Percentiles rank a stretch among this genome's conserved stretches.
Evolutionary conservation across 2,888 invertebrate genomes (phyloP).

Genomic region (Sinotaia quadrata): DNA sequence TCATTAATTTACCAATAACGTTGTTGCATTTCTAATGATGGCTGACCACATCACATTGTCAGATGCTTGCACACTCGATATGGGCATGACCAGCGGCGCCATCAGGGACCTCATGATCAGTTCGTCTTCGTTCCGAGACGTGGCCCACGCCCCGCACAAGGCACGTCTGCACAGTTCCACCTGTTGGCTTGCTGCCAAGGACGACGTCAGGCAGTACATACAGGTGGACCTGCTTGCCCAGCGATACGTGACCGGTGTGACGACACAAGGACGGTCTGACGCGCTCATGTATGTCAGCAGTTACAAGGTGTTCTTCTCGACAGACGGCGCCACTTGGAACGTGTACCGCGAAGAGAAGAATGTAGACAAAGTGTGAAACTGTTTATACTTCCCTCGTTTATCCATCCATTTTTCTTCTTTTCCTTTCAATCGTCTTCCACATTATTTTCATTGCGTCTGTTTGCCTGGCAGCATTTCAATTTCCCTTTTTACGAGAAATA

Average conservation of each 20-base stretch:
- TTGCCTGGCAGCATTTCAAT: no score
- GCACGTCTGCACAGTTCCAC: slow-evolving; percentile 76
- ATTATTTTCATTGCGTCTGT: no score
- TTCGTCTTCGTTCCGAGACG: slow-evolving; percentile 77
- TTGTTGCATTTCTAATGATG: no score
- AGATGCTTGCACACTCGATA: slow-evolving; percentile 77
- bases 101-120: slow-evolving; percentile 78
- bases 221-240: slow-evolving; percentile 81
- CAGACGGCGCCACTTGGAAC: slow-evolving; percentile 80
- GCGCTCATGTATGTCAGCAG: slow-evolving; percentile 84
- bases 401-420: no score
- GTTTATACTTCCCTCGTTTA: no score
- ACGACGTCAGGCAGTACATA: slow-evolving; percentile 54
- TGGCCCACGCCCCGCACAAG: slow-evolving; percentile 69
- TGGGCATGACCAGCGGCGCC: slow-evolving; percentile 79
- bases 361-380: slow-evolving; percentile 74
- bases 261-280: slow-evolving; percentile 81
- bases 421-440: no score
- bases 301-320: slow-evolving; percentile 83
- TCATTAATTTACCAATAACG: no score
- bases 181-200: slow-evolving; percentile 80
- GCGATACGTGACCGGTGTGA: slow-evolving; percentile 84
- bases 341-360: slow-evolving; percentile 72
- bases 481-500: no score
- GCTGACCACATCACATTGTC: no score